phyloP scores from a whole-genome alignment of 2,888 invertebrate species.

The Melanophora roralis region DNA sequence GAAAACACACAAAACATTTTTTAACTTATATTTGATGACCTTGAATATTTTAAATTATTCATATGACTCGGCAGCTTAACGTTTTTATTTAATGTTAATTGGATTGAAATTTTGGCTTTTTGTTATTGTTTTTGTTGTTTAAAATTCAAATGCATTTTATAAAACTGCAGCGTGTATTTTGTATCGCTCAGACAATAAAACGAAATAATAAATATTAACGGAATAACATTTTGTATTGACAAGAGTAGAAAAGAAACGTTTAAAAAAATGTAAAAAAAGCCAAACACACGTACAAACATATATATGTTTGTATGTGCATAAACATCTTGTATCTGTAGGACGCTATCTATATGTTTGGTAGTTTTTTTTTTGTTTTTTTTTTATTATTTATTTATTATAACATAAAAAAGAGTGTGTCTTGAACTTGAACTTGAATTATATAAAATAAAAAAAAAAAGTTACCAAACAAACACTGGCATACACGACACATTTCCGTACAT shows the following conservation, averaged over 20 bases:
- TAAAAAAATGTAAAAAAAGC: too few relatives aligned
- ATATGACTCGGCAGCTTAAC: constrained; percentile 16
- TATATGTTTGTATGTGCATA: too few relatives aligned
- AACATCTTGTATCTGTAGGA: too few relatives aligned
- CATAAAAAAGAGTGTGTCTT: constrained; percentile 49
- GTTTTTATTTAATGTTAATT: constrained; percentile 34
- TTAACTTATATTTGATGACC: neutral
- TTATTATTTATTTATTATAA: constrained; percentile 14
- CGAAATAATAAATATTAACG: too few relatives aligned
- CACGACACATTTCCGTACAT: constrained; percentile 28
- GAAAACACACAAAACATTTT: neutral
- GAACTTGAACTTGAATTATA: constrained; percentile 60
- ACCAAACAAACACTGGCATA: constrained; percentile 29
- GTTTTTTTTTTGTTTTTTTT: constrained; percentile 3
- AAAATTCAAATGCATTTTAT: constrained; percentile 30
- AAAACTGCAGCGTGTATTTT: neutral
- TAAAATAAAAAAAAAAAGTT: constrained; percentile 33
- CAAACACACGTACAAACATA: too few relatives aligned
- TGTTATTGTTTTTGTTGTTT: neutral
- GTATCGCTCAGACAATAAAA: too few relatives aligned
- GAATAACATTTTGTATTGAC: too few relatives aligned
- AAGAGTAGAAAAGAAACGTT: too few relatives aligned
- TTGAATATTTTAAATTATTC: constrained; percentile 25
- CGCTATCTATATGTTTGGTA: neutral
- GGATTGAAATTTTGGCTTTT: neutral